Evolutionary conservation across 2,797 vertebrate genomes (phyloP).

Genomic region (Sebastes miniatus): DNA sequence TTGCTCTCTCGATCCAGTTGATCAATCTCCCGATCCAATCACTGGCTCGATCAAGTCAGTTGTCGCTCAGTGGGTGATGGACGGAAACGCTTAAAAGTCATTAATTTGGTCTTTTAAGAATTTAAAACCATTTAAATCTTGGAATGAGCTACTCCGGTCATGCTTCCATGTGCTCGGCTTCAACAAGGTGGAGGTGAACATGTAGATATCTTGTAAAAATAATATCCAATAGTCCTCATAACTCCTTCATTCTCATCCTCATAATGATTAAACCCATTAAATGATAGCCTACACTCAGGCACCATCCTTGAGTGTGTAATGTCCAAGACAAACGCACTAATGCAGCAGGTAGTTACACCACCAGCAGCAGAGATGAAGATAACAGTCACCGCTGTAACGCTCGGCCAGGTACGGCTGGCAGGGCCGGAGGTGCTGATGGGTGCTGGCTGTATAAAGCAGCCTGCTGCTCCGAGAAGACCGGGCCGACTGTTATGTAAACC

Average conservation of each 20-base stretch:
- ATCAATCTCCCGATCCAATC: too few relatives aligned
- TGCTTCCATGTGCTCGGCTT: background rate
- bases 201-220: background rate
- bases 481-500: conserved; percentile 66
- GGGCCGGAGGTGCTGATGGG: conserved; percentile 42
- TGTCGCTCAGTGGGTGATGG: background rate
- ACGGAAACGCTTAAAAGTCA: background rate
- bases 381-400: background rate
- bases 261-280: background rate
- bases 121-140: background rate
- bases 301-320: background rate
- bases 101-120: background rate
- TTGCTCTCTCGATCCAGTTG: too few relatives aligned
- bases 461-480: background rate
- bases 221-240: rapidly evolving
- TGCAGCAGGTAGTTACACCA: conserved; percentile 10
- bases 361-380: conserved; percentile 2
- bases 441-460: conserved; percentile 30
- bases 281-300: background rate
- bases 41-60: too few relatives aligned
- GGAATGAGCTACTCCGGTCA: background rate
- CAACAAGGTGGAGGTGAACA: background rate
- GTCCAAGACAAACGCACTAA: background rate
- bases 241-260: background rate
- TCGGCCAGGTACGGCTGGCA: conserved; percentile 21